Base-by-base conservation (phyloP, 2,797 vertebrate genomes). In the Gadopsis marmoratus region DNA sequence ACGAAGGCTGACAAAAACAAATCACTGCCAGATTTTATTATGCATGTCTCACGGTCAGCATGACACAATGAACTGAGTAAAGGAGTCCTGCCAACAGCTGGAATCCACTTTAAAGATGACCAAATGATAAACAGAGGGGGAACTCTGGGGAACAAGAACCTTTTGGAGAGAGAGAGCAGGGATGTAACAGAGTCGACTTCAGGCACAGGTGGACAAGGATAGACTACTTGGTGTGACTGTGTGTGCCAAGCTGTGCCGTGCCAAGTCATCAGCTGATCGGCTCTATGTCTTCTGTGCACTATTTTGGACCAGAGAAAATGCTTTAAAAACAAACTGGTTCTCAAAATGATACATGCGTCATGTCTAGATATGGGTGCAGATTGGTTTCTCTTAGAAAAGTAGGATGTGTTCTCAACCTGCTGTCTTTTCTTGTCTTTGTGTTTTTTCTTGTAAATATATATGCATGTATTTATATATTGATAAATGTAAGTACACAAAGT, bases 191-290 rank as follows among this genome's bases (percentile, higher is more conserved):
- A 19, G 48, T 59, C 29, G 67, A 75, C 39, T 17, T 71, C 26
- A 68, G 74, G 64, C 63, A 81, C 69, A 67, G 76, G 53, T 61
- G 56, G 61, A 63, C 59, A 26, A 55, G 74, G 64, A 83, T 58
- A 29, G 86, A 85, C 58, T 9, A 39, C 53, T 39, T n/a, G 17
- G 11, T 64, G 60, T 45, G 43, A 39, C 37, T 26, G 37, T 35
- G 33, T 12, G 60, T 50, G 60, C 79, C 78, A 63, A 71, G 35
- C 17, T 63, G 19, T 61, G 72, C 54, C 3, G 61, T 13, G 66
- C 71, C 79, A 60, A 48, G 60, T 26, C 61, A 74, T 82, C 48
- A 23, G 53, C 70, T 64, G 47, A 85, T 64, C 73, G 73, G 68
- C 56, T 80, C 66, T 56, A n/a, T 13, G 61, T 55, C 53, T 73